Conservation (phyloP, 2,113 vertebrate species). For the Cephalopholis sonnerati region DNA sequence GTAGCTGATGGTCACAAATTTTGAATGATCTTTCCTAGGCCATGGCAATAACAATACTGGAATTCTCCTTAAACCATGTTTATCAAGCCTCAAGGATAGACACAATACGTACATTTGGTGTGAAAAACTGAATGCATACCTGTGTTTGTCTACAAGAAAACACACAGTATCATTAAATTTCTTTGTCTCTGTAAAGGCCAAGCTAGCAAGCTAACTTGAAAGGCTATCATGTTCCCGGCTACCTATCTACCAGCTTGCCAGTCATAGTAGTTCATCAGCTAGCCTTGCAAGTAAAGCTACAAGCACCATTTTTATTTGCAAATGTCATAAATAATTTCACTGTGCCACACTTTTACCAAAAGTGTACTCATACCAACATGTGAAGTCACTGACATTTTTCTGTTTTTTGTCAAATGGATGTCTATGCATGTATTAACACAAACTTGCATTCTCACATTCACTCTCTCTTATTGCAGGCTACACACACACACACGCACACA, state of each 20-base stretch:
- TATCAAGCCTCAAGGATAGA: too few species aligned
- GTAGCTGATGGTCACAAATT: too few species aligned
- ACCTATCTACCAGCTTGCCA: not conserved
- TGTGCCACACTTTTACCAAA: not conserved
- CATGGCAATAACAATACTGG: too few species aligned
- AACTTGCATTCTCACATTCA: not conserved
- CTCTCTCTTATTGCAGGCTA: not conserved
- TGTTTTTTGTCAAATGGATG: not conserved
- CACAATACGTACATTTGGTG: not conserved
- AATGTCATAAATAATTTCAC: not conserved
- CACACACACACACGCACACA: constrained; percentile 47
- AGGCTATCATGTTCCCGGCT: too few species aligned
- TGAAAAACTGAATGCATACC: not conserved
- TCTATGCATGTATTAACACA: not conserved
- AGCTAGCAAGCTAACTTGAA: not conserved
- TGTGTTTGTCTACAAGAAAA: not conserved
- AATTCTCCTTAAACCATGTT: too few species aligned
- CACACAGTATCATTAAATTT: too few species aligned
- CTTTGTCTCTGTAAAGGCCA: too few species aligned
- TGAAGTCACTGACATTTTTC: not conserved
- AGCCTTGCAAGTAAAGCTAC: not conserved
- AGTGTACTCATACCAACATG: not conserved
- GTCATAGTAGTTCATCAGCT: not conserved
- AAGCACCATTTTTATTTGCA: not conserved
- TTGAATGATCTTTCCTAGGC: too few species aligned